phyloP scores from a whole-genome alignment of 2,888 invertebrate genomes.

The Drosophila recens region DNA sequence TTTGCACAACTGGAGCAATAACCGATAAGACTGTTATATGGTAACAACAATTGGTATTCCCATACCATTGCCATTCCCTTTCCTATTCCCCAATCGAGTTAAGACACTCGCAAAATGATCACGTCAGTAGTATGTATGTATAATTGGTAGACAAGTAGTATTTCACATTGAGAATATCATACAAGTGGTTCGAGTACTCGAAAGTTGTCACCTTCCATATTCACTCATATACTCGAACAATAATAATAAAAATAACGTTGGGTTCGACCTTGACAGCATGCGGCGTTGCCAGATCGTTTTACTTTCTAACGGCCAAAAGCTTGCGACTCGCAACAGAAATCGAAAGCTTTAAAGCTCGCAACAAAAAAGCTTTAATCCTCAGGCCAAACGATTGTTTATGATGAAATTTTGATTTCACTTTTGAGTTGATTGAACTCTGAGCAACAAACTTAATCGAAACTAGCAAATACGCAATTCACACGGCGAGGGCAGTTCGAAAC shows the following conservation, averaged over 20 bases:
- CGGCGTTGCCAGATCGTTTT: slow-evolving; percentile 10
- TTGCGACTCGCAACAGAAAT: no score
- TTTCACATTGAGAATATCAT: slow-evolving; percentile 19
- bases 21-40: slow-evolving; percentile 41
- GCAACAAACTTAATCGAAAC: slow-evolving; percentile 7
- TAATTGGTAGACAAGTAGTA: slow-evolving; percentile 2
- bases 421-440: slow-evolving; percentile 23
- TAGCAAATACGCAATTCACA: slow-evolving; percentile 14
- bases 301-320: neutral
- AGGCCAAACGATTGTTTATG: slow-evolving; percentile 4
- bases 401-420: slow-evolving; percentile 22
- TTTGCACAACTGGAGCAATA: slow-evolving; percentile 35
- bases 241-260: slow-evolving; percentile 9
- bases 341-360: slow-evolving; percentile 13
- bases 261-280: slow-evolving; percentile 40
- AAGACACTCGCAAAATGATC: slow-evolving; percentile 24
- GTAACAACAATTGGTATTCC: slow-evolving; percentile 20
- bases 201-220: slow-evolving; percentile 8
- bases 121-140: slow-evolving; percentile 7
- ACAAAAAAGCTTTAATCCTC: neutral
- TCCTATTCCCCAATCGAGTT: neutral
- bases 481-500: neutral
- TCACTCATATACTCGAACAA: slow-evolving; percentile 4
- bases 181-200: slow-evolving; percentile 25
- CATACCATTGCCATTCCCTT: neutral